Percentiles rank a stretch among this genome's conserved stretches.
These are phyloP conservation scores for Heliconius erato DNA, from an alignment of 2,888 invertebrate species.

Conservation along the genomic window DNA sequence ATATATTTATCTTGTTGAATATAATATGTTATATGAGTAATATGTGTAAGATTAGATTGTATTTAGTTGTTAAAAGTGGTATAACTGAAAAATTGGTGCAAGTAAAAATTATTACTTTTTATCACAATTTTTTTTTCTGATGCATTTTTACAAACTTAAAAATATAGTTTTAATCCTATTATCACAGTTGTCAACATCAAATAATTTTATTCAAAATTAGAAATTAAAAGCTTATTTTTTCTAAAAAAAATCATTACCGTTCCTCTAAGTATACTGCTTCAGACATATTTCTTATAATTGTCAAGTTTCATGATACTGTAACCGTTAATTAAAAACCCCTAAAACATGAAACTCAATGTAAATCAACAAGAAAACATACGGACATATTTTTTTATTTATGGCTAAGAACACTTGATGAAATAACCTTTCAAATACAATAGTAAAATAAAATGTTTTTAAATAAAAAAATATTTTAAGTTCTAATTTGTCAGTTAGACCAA, in stretches of 20 bases:
- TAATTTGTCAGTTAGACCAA: constrained; percentile 2
- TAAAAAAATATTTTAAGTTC: background rate
- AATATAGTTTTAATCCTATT: no score
- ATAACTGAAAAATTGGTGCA: background rate
- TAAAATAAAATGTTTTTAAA: no score
- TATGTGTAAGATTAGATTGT: background rate
- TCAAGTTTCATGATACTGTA: no score
- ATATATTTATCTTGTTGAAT: background rate
- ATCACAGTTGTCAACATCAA: no score
- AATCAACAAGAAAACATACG: background rate
- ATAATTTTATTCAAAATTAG: no score
- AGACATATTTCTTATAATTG: no score
- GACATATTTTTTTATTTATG: background rate
- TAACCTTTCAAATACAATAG: background rate
- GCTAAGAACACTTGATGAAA: background rate
- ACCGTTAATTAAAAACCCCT: background rate
- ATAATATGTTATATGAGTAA: constrained; percentile 4
- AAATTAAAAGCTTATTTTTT: no score
- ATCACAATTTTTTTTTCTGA: no score
- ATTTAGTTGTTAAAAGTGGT: background rate
- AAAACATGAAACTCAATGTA: background rate
- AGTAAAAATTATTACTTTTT: no score
- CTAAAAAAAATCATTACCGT: no score
- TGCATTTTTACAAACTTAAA: no score
- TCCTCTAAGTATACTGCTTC: no score